phyloP scores from a whole-genome alignment of 2,888 invertebrate species.

The Ormyrus rosae region DNA sequence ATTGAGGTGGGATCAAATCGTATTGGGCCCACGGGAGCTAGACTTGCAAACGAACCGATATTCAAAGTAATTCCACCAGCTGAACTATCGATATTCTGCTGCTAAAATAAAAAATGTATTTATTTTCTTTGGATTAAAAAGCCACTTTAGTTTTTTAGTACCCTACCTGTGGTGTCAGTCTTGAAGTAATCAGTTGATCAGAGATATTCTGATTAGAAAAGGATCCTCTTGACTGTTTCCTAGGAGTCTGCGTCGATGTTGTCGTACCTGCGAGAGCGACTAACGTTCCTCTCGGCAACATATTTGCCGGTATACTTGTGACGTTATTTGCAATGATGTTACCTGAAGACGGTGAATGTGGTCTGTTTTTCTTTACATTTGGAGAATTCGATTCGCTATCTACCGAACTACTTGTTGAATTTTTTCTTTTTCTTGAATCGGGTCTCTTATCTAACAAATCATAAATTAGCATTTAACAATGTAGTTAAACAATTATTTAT shows the following conservation, averaged over 20 bases:
- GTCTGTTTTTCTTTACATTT: slow-evolving; percentile 74
- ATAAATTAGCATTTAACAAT: background rate
- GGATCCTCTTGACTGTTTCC: slow-evolving; percentile 65
- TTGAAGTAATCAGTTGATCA: slow-evolving; percentile 66
- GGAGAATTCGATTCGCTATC: slow-evolving; percentile 78
- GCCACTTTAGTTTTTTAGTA: slow-evolving; percentile 50
- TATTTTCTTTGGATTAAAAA: slow-evolving; percentile 16
- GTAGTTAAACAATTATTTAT: background rate
- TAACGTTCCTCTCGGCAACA: slow-evolving; percentile 58
- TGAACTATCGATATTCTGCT: slow-evolving; percentile 60
- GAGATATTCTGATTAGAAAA: slow-evolving; percentile 64
- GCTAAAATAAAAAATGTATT: slow-evolving; percentile 15
- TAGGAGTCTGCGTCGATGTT: slow-evolving; percentile 58
- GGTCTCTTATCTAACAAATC: background rate
- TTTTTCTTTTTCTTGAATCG: slow-evolving; percentile 74
- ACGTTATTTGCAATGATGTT: slow-evolving; percentile 10
- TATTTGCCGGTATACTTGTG: slow-evolving; percentile 54
- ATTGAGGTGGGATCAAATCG: slow-evolving; percentile 67
- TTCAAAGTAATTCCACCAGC: slow-evolving; percentile 73
- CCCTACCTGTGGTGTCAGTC: slow-evolving; percentile 60
- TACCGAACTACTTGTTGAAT: slow-evolving; percentile 77
- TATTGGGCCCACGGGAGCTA: slow-evolving; percentile 74
- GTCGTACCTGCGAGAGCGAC: slow-evolving; percentile 59
- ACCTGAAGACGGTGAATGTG: slow-evolving; percentile 61
- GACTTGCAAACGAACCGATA: slow-evolving; percentile 74